These are phyloP conservation scores for Zosterops japonicus DNA, from an alignment of 2,113 vertebrate species.

Conservation along the genomic window DNA sequence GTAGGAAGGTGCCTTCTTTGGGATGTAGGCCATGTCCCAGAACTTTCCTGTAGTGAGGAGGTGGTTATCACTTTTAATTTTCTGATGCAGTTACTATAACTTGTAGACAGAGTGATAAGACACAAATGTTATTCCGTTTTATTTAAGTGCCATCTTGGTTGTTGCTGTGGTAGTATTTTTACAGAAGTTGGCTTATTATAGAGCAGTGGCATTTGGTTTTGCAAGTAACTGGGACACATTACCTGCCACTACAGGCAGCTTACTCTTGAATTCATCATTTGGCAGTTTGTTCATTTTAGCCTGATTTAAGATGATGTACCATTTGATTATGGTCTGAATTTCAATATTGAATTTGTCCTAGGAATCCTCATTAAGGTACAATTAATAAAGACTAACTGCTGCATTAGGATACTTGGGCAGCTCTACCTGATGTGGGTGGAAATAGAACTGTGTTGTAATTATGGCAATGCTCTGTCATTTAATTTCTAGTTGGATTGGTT, in stretches of 20 bases:
- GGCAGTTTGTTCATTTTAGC: background rate
- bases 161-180: background rate
- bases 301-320: background rate
- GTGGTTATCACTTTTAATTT: background rate
- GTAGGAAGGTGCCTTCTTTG: background rate
- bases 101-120: background rate
- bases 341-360: background rate
- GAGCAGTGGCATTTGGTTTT: background rate
- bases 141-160: background rate
- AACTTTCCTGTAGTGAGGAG: background rate
- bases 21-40: background rate
- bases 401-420: background rate
- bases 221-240: background rate
- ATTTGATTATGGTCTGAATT: background rate
- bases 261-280: background rate
- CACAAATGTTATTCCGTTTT: background rate
- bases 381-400: slow-evolving; percentile 22
- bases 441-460: slow-evolving; percentile 17
- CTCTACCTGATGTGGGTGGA: background rate
- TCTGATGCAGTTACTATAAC: background rate
- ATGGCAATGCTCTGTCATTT: background rate
- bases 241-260: background rate
- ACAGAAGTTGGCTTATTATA: background rate
- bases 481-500: slow-evolving; percentile 16
- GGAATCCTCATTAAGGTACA: background rate